Conservation (phyloP, 1,140 invertebrate genomes). For the Drosophila carrolli region DNA sequence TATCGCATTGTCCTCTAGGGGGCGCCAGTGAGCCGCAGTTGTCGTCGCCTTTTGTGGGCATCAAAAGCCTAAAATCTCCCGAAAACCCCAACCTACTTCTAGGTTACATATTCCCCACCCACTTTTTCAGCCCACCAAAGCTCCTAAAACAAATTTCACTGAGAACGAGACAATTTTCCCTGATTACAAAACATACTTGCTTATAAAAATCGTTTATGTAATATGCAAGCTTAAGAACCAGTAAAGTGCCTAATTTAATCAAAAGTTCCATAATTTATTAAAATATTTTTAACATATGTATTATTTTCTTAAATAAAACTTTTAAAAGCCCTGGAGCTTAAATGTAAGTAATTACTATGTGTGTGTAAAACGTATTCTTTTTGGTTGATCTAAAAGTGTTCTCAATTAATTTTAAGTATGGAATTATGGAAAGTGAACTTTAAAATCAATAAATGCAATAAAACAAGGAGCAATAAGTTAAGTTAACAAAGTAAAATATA, state of each 20-base stretch:
- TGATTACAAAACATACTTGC: slow-evolving; percentile 4
- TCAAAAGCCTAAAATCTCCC: slow-evolving; percentile 23
- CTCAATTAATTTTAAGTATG: neutral
- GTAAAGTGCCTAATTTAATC: neutral
- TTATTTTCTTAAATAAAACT: neutral
- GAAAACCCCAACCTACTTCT: neutral
- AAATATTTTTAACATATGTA: neutral
- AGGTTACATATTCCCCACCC: slow-evolving; percentile 4
- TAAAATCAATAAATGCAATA: neutral
- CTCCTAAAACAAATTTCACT: slow-evolving; percentile 20
- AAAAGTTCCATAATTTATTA: neutral
- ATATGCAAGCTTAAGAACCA: neutral
- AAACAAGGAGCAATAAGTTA: neutral
- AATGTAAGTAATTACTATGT: no score
- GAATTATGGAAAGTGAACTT: neutral
- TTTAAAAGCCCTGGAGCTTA: no score
- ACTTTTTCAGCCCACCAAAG: neutral
- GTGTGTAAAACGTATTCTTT: no score
- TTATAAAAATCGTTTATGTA: neutral
- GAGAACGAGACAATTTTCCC: slow-evolving; percentile 4
- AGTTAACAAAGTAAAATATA: neutral
- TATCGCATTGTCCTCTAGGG: slow-evolving; percentile 36
- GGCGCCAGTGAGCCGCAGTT: slow-evolving; percentile 54
- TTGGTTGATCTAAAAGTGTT: neutral
- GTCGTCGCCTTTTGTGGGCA: slow-evolving; percentile 42